Evolutionary conservation across 2,797 vertebrate genomes (phyloP).

Genomic region (Myotis planiceps): DNA sequence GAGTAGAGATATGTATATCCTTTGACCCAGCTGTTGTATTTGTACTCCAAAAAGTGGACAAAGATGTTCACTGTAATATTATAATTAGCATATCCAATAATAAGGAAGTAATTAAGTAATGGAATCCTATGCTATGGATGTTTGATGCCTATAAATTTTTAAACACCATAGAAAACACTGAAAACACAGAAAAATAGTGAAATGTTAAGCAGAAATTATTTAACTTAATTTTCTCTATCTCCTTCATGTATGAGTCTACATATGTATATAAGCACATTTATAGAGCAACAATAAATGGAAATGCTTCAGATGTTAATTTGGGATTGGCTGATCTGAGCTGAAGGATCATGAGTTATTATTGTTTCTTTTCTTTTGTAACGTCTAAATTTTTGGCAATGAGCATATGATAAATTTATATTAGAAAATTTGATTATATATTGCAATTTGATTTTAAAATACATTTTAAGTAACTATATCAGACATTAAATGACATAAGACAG

Average conservation of each 20-base stretch:
- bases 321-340: not conserved
- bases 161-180: not conserved
- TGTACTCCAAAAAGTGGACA: not conserved
- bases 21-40: not conserved
- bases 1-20: not conserved
- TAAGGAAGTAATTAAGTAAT: not conserved
- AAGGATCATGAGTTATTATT: not conserved
- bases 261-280: not conserved
- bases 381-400: not conserved
- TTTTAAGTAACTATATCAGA: not conserved
- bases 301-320: not conserved
- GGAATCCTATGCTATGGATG: not conserved
- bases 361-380: not conserved
- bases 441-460: conserved; percentile 15
- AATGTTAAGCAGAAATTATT: not conserved
- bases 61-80: not conserved
- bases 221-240: not conserved
- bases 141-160: not conserved
- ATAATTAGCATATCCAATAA: not conserved
- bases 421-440: not conserved
- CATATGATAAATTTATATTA: not conserved
- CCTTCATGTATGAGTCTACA: not conserved
- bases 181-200: not conserved
- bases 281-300: not conserved
- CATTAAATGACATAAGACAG: not conserved